Percentiles rank a stretch among this genome's conserved stretches.
phyloP scores from a whole-genome alignment of 1,140 invertebrate species.

The Magallana angulata region DNA sequence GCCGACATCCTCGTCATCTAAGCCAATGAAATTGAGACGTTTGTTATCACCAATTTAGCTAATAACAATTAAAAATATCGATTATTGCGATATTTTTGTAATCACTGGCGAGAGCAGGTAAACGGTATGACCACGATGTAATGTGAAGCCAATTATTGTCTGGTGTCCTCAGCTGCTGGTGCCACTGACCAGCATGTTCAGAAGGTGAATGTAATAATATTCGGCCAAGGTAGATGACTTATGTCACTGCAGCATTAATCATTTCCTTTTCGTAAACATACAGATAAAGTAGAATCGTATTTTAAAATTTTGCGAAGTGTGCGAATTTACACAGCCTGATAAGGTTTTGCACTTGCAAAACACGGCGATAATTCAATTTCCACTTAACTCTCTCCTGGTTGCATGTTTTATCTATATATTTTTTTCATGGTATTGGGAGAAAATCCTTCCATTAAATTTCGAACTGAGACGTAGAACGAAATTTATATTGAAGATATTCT shows the following conservation, averaged over 20 bases:
- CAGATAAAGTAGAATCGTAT: too few relatives aligned
- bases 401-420: not conserved
- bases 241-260: too few relatives aligned
- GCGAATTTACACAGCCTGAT: too few relatives aligned
- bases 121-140: not conserved
- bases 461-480: too few relatives aligned
- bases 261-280: too few relatives aligned
- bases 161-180: not conserved
- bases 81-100: not conserved
- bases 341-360: not conserved
- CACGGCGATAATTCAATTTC: not conserved
- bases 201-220: too few relatives aligned
- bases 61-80: slow-evolving; percentile 13
- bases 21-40: slow-evolving; percentile 15
- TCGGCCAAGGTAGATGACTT: too few relatives aligned
- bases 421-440: too few relatives aligned
- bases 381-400: not conserved
- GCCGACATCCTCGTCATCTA: slow-evolving; percentile 12
- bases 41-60: slow-evolving; percentile 8
- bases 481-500: too few relatives aligned
- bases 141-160: not conserved
- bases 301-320: too few relatives aligned
- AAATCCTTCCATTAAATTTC: too few relatives aligned
- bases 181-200: too few relatives aligned
- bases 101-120: not conserved